phyloP scores from a whole-genome alignment of 2,888 invertebrate genomes.

The Spilarctia lutea region DNA sequence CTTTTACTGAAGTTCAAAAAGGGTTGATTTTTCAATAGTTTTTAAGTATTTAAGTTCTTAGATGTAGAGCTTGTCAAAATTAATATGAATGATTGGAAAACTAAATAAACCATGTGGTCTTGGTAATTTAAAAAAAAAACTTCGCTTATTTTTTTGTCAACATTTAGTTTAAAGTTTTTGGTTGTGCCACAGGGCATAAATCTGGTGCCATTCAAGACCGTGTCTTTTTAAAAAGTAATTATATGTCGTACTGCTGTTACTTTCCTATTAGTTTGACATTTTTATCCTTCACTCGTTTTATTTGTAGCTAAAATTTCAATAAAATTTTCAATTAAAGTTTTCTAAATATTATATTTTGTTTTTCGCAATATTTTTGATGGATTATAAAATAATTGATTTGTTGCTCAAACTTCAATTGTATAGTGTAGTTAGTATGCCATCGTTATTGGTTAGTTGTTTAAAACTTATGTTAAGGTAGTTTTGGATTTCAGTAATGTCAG shows the following conservation, averaged over 20 bases:
- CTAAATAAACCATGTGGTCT: neutral
- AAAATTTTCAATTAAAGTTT: neutral
- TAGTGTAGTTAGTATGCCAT: conserved; percentile 31
- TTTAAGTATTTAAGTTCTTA: neutral
- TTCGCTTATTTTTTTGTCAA: neutral
- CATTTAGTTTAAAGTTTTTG: neutral
- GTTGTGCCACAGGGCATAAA: neutral
- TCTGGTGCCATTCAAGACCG: neutral
- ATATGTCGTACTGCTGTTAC: neutral
- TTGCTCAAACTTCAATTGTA: conserved; percentile 36
- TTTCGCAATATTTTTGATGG: conserved; percentile 3
- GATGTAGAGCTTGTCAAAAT: neutral
- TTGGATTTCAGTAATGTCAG: conserved; percentile 8
- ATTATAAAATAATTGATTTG: conserved; percentile 1
- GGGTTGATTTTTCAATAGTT: conserved; percentile 82
- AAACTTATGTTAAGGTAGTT: neutral
- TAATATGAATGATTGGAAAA: neutral
- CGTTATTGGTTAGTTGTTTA: conserved; percentile 29
- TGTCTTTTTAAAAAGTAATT: neutral
- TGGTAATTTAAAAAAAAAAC: neutral
- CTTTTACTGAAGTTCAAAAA: conserved; percentile 94
- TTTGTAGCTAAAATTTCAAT: neutral
- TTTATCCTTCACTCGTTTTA: neutral
- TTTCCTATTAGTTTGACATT: neutral
- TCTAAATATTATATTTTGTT: neutral